A percentile compares a stretch with the other conserved stretches of the same genome.
Evolutionary conservation across 2,113 vertebrate species (phyloP).

Genomic region (Lagenorhynchus albirostris): DNA sequence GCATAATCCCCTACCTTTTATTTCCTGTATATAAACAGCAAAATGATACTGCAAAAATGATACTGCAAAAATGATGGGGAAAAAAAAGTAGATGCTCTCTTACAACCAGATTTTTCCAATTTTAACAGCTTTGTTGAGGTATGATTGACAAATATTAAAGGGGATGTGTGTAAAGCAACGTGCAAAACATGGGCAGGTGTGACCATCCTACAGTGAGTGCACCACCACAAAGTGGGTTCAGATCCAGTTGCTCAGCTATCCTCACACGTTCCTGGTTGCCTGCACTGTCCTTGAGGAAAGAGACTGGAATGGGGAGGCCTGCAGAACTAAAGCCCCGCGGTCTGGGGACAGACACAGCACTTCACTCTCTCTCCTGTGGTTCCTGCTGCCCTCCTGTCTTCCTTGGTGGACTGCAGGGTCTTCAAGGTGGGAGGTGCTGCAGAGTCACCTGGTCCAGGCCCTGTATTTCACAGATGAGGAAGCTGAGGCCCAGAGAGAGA

Average conservation of each 20-base stretch:
- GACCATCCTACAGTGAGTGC: background rate
- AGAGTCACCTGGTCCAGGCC: background rate
- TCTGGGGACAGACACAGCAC: background rate
- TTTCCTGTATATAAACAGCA: background rate
- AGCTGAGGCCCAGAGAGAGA: background rate
- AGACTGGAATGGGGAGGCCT: too few relatives aligned
- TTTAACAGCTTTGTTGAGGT: background rate
- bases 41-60: background rate
- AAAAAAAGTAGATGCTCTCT: background rate
- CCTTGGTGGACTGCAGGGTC: background rate
- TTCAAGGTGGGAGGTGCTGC: background rate
- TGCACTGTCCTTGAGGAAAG: background rate
- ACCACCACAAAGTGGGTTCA: fast-evolving
- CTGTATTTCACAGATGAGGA: background rate
- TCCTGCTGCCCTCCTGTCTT: background rate
- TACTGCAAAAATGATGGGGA: background rate
- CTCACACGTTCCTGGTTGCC: fast-evolving
- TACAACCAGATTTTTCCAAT: background rate
- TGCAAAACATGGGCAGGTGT: background rate
- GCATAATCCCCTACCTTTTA: background rate
- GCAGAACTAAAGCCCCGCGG: fast-evolving
- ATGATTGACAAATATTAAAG: background rate
- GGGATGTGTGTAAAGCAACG: fast-evolving
- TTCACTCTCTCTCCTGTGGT: background rate
- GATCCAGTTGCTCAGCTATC: background rate